Conservation (phyloP, 1,140 invertebrate genomes). For the Nephila pilipes region DNA sequence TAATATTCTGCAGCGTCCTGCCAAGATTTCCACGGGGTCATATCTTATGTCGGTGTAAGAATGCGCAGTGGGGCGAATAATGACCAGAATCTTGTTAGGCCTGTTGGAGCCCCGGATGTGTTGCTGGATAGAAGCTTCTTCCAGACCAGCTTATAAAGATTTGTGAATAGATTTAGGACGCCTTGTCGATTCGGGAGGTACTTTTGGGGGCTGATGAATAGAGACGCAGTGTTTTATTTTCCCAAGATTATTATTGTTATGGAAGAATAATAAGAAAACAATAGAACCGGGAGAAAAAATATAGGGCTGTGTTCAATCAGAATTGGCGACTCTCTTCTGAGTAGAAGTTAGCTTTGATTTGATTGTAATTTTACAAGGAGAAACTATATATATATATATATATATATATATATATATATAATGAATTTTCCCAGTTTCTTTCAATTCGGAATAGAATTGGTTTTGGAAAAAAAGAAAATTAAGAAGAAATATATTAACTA, state of each 20-base stretch:
- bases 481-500: too few species aligned
- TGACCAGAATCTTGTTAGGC: slow-evolving; percentile 1
- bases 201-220: not conserved
- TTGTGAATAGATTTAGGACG: not conserved
- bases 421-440: too few species aligned
- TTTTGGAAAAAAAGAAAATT: too few species aligned
- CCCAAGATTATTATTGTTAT: not conserved
- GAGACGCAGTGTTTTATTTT: not conserved
- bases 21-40: slow-evolving; percentile 21
- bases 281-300: too few species aligned
- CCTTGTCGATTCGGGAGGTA: not conserved
- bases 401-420: too few species aligned
- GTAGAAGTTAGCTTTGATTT: too few species aligned
- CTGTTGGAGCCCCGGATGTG: not conserved
- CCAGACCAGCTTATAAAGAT: not conserved
- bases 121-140: not conserved
- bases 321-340: too few species aligned
- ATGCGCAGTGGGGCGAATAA: not conserved
- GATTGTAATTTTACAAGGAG: too few species aligned
- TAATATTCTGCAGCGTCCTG: slow-evolving; percentile 5
- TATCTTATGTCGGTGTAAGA: not conserved
- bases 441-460: too few species aligned
- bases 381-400: too few species aligned
- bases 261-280: too few species aligned
- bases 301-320: too few species aligned